phyloP scores from a whole-genome alignment of 2,888 invertebrate genomes.

The Melipona bicolor region DNA sequence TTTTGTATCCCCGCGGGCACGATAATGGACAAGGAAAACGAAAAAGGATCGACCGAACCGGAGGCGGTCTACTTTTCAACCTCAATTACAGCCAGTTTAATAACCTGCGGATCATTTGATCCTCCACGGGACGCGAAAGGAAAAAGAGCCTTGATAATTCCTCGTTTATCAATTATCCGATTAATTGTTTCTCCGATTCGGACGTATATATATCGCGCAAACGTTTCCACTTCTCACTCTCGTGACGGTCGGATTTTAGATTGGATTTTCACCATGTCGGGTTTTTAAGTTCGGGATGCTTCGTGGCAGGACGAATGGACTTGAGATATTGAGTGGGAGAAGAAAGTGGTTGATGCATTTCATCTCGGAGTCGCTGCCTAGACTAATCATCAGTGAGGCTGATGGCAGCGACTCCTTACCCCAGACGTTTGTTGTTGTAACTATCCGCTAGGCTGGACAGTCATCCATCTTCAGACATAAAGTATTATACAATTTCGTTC shows the following conservation, averaged over 20 bases:
- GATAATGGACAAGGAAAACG: constrained; percentile 49
- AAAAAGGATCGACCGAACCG: constrained; percentile 42
- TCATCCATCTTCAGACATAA: too few species aligned
- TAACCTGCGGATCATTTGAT: constrained; percentile 46
- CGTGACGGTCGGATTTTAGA: not conserved
- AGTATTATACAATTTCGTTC: too few species aligned
- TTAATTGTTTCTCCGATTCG: not conserved
- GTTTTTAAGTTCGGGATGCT: too few species aligned
- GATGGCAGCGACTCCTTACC: too few species aligned
- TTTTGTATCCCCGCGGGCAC: constrained; percentile 42
- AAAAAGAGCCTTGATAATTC: not conserved
- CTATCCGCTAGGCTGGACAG: too few species aligned
- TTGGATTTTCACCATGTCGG: too few species aligned
- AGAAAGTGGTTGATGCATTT: too few species aligned
- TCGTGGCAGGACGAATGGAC: too few species aligned
- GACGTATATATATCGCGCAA: not conserved
- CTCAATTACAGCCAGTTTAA: constrained; percentile 49
- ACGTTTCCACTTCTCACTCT: not conserved
- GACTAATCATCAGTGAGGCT: too few species aligned
- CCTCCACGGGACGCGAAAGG: not conserved
- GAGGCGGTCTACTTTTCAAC: constrained; percentile 36
- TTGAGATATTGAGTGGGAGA: too few species aligned
- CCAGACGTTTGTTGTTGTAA: too few species aligned
- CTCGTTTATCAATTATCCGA: not conserved
- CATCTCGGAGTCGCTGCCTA: too few species aligned